phyloP scores from a whole-genome alignment of 2,113 vertebrate species.

The Equus przewalskii region DNA sequence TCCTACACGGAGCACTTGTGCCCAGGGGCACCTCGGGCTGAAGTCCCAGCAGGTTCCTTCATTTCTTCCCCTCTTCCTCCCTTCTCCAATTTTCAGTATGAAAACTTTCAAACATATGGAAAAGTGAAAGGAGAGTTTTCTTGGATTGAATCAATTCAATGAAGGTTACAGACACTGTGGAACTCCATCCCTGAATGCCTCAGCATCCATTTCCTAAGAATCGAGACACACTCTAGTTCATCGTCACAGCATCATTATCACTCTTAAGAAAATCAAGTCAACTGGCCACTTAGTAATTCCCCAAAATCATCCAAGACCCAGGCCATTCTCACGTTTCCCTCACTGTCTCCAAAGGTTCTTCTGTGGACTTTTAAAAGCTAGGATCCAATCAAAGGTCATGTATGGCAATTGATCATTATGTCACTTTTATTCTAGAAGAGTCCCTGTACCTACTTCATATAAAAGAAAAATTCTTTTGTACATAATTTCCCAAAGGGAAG shows the following conservation, averaged over 20 bases:
- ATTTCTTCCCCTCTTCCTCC: neutral
- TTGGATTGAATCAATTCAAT: neutral
- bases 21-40: neutral
- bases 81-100: neutral
- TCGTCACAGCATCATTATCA: neutral
- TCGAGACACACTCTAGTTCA: neutral
- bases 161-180: neutral
- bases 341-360: neutral
- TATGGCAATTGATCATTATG: neutral
- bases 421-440: constrained; percentile 6
- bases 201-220: neutral
- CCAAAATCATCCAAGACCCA: neutral
- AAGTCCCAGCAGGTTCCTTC: neutral
- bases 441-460: neutral
- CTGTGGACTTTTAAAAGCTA: neutral
- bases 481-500: neutral
- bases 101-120: neutral
- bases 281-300: neutral
- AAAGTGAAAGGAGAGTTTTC: neutral
- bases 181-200: neutral
- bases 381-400: neutral
- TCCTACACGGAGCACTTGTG: neutral
- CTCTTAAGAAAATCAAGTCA: neutral
- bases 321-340: neutral
- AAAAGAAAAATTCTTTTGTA: neutral